phyloP scores from a whole-genome alignment of 2,113 vertebrate genomes.

The Proteles cristata region DNA sequence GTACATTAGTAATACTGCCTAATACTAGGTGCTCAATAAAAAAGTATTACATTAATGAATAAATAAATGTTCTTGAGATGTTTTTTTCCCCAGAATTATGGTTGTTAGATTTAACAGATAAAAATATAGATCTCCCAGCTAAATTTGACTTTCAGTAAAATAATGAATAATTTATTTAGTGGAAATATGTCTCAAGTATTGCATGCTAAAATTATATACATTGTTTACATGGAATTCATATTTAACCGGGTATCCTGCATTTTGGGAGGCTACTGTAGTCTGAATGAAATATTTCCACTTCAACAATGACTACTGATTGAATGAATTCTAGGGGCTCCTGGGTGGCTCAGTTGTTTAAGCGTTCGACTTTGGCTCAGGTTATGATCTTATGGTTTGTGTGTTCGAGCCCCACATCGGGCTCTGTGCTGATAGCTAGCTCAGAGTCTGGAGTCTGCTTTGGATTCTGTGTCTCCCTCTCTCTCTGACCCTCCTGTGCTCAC shows the following conservation, averaged over 20 bases:
- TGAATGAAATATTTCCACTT: slow-evolving; percentile 21
- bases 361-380: no score
- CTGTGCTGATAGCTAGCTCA: no score
- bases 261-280: background rate
- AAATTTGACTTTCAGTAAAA: background rate
- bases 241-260: background rate
- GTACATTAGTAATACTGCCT: background rate
- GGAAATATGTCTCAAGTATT: background rate
- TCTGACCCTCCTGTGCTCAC: no score
- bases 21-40: background rate
- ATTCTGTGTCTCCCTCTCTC: no score
- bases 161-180: background rate
- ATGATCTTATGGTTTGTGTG: no score
- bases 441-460: no score
- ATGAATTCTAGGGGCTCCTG: background rate
- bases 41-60: background rate
- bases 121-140: background rate
- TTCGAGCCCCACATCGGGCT: no score
- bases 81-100: background rate
- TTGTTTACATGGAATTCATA: background rate
- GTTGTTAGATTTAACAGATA: background rate
- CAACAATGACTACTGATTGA: background rate
- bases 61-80: background rate
- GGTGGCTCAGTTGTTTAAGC: no score
- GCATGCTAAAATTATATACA: background rate